Percentiles rank a stretch among this genome's conserved stretches.
phyloP scores from a whole-genome alignment of 2,888 invertebrate species.

The Pardosa pseudoannulata region DNA sequence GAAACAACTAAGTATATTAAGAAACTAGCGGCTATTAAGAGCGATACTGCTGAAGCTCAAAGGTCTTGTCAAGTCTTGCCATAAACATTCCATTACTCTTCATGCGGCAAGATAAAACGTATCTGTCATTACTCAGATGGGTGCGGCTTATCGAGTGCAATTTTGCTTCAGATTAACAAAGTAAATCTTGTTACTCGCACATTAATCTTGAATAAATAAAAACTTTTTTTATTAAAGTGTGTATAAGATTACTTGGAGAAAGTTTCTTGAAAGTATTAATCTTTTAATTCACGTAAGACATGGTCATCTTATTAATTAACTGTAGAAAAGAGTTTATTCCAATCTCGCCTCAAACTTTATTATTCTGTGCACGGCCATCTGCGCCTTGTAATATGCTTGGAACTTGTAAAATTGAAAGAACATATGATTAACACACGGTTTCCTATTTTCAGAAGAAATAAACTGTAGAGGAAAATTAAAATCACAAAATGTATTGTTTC shows the following conservation, averaged over 20 bases:
- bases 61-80: background rate
- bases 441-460: too few relatives aligned
- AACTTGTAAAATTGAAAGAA: too few relatives aligned
- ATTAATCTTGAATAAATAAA: conserved; percentile 6
- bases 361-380: background rate
- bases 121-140: background rate
- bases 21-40: background rate
- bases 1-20: background rate
- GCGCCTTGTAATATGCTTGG: background rate
- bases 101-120: background rate
- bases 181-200: conserved; percentile 7
- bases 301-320: conserved; percentile 5
- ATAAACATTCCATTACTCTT: background rate
- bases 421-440: too few relatives aligned
- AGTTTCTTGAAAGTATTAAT: background rate
- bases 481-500: too few relatives aligned
- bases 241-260: background rate
- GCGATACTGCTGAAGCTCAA: background rate
- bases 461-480: too few relatives aligned
- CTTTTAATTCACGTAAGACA: background rate
- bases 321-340: background rate
- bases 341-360: background rate
- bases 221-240: background rate
- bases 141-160: background rate
- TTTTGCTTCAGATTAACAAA: conserved; percentile 9